phyloP scores from a whole-genome alignment of 2,888 invertebrate genomes.

The Piscicola geometra region DNA sequence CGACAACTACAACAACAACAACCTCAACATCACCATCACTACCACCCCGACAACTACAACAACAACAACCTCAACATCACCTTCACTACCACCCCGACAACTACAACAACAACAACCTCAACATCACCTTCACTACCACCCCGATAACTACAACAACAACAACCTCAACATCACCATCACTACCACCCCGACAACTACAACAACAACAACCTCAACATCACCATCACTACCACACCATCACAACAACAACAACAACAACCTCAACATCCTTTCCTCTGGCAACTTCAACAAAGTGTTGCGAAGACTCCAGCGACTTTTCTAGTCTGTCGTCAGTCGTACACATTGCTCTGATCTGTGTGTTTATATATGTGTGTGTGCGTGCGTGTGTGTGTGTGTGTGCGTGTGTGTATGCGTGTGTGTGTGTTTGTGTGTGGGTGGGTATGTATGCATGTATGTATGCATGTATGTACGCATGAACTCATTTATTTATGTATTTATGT shows the following conservation, averaged over 20 bases:
- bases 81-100: neutral
- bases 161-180: neutral
- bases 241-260: too few relatives aligned
- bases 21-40: slow-evolving; percentile 96
- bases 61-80: neutral
- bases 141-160: neutral
- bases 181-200: neutral
- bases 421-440: too few relatives aligned
- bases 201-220: neutral
- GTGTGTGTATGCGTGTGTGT: too few relatives aligned
- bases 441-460: too few relatives aligned
- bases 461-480: too few relatives aligned
- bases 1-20: too few relatives aligned
- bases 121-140: slow-evolving; percentile 96
- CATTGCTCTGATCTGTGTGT: slow-evolving; percentile 78
- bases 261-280: slow-evolving; percentile 96
- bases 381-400: too few relatives aligned
- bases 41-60: slow-evolving; percentile 73
- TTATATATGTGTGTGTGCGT: too few relatives aligned
- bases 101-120: slow-evolving; percentile 78
- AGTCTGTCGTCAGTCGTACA: slow-evolving; percentile 99
- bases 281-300: slow-evolving; percentile 81
- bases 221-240: neutral
- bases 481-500: too few relatives aligned
- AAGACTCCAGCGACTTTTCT: slow-evolving; percentile 87